phyloP scores from a whole-genome alignment of 2,888 invertebrate genomes.

The Ormia ochracea region DNA sequence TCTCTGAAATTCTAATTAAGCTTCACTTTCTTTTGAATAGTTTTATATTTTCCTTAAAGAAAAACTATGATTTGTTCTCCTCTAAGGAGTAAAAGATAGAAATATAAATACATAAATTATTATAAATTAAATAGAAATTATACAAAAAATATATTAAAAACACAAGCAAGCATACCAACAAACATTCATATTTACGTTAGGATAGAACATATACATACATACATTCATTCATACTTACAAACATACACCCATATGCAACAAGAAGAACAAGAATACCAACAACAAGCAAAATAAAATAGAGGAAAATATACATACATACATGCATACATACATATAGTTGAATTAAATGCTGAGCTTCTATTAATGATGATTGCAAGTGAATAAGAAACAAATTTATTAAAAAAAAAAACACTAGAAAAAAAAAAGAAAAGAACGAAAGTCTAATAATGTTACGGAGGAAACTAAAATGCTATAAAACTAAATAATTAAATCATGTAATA shows the following conservation, averaged over 20 bases:
- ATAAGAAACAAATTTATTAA: conserved; percentile 9
- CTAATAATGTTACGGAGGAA: conserved; percentile 27
- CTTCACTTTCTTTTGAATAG: conserved; percentile 4
- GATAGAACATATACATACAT: conserved; percentile 11
- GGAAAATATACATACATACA: too few relatives aligned
- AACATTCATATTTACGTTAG: too few relatives aligned
- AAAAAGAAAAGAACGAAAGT: background rate
- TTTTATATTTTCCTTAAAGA: background rate
- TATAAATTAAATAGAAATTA: conserved; percentile 6
- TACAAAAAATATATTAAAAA: background rate
- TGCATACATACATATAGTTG: too few relatives aligned
- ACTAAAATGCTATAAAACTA: conserved; percentile 10
- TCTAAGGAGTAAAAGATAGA: background rate
- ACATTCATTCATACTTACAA: conserved; percentile 37
- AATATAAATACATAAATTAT: conserved; percentile 17
- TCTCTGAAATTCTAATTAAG: conserved; percentile 20
- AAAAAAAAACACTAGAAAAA: conserved; percentile 13
- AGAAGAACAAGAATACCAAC: conserved; percentile 4
- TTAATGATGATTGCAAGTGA: conserved; percentile 57
- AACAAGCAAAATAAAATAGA: conserved; percentile 1
- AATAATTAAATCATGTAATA: background rate
- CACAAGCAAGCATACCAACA: conserved; percentile 6
- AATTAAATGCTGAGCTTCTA: conserved; percentile 66
- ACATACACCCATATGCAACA: conserved; percentile 8
- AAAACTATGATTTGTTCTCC: conserved; percentile 2